These are phyloP conservation scores for Acrocephalus scirpaceus DNA, from an alignment of 2,797 vertebrate genomes.

Conservation along the genomic window DNA sequence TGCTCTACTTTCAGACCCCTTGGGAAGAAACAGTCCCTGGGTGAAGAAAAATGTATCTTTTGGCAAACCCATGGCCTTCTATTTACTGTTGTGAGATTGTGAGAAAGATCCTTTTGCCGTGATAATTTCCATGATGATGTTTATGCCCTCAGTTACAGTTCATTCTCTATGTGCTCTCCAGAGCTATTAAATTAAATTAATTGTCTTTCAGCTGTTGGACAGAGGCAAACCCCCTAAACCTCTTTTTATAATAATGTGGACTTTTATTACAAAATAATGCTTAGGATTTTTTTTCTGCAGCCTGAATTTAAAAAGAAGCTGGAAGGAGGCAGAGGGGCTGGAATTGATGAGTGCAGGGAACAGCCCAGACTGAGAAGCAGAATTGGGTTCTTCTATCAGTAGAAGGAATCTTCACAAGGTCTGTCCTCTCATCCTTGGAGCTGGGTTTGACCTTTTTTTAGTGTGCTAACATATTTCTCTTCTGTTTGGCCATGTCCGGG, in stretches of 20 bases:
- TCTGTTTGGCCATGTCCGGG: neutral
- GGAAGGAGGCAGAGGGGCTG: neutral
- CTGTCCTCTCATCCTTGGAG: neutral
- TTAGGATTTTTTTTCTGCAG: neutral
- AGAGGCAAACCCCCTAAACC: neutral
- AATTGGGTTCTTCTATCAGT: fast-evolving
- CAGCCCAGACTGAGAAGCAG: neutral
- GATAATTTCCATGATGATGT: neutral
- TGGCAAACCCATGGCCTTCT: neutral
- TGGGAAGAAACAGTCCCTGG: neutral
- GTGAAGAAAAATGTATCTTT: neutral
- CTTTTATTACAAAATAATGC: neutral
- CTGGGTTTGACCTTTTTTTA: neutral
- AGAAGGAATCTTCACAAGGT: neutral
- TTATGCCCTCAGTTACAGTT: neutral
- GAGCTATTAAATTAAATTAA: neutral
- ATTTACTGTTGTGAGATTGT: neutral
- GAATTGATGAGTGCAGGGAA: neutral
- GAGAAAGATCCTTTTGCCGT: neutral
- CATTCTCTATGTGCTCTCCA: neutral
- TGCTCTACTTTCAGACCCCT: neutral
- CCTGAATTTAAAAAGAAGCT: neutral
- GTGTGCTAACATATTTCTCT: neutral
- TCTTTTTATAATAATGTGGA: neutral
- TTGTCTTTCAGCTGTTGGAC: neutral